Evolutionary conservation across 2,888 invertebrate genomes (phyloP).

Genomic region (Clepsis dumicolana): DNA sequence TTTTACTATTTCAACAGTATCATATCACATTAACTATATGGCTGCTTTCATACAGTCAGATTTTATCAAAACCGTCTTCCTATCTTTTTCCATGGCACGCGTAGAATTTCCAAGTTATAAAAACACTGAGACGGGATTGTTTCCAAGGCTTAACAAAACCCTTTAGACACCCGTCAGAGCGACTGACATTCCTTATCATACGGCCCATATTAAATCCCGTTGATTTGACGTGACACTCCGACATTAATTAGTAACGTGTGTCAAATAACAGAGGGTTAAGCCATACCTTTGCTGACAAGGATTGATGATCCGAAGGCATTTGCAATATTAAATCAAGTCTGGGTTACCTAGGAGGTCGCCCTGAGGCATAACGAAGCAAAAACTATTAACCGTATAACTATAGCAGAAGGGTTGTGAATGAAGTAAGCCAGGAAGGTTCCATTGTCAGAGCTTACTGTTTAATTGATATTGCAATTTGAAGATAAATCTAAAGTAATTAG

Average conservation of each 20-base stretch:
- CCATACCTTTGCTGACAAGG: conserved; percentile 37
- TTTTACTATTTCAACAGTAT: too few relatives aligned
- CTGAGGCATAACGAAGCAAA: conserved; percentile 1
- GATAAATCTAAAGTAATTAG: conserved; percentile 30
- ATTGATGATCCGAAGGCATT: conserved; percentile 38
- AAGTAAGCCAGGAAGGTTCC: not conserved
- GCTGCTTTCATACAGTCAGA: not conserved
- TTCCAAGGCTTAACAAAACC: conserved; percentile 20
- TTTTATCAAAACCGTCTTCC: not conserved
- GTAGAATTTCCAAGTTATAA: conserved; percentile 1
- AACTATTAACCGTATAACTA: conserved; percentile 6
- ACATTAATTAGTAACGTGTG: conserved; percentile 41
- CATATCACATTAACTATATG: too few relatives aligned
- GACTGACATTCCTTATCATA: conserved; percentile 37
- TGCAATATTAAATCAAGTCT: conserved; percentile 39
- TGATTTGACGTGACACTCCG: conserved; percentile 42
- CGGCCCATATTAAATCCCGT: conserved; percentile 40
- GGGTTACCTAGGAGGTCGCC: conserved; percentile 25
- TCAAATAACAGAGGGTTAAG: conserved; percentile 42
- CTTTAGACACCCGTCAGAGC: conserved; percentile 25
- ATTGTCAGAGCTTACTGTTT: conserved; percentile 22
- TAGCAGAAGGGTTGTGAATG: conserved; percentile 10
- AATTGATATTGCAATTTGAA: conserved; percentile 37
- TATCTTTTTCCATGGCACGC: not conserved
- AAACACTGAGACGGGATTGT: not conserved